These are phyloP conservation scores for Crotalus tigris DNA, from an alignment of 2,113 vertebrate genomes.

Conservation along the genomic window DNA sequence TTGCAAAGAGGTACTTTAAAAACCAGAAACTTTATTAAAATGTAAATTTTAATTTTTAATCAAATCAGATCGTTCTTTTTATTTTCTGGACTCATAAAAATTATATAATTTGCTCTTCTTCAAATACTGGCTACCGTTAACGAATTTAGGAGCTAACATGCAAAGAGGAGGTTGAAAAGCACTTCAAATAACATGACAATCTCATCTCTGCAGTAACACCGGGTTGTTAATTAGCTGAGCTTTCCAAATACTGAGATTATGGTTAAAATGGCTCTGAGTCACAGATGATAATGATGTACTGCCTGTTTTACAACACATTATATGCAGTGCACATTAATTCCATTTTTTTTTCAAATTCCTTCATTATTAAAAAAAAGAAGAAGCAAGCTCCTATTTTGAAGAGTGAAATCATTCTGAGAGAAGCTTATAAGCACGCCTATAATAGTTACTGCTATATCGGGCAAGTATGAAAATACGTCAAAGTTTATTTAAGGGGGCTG, in stretches of 20 bases:
- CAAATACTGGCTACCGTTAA: slow-evolving; percentile 54
- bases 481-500: slow-evolving; percentile 18
- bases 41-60: slow-evolving; percentile 28
- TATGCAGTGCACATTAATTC: slow-evolving; percentile 40
- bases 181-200: slow-evolving; percentile 64
- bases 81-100: slow-evolving; percentile 49
- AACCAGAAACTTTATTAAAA: slow-evolving; percentile 9
- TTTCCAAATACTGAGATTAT: slow-evolving; percentile 64
- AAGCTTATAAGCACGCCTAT: slow-evolving; percentile 45
- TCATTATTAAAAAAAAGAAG: slow-evolving; percentile 18
- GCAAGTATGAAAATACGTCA: slow-evolving; percentile 25
- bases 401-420: slow-evolving; percentile 35
- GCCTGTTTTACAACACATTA: slow-evolving; percentile 57
- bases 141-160: slow-evolving; percentile 53
- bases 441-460: slow-evolving; percentile 37
- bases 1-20: not conserved
- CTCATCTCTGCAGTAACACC: slow-evolving; percentile 59
- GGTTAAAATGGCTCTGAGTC: slow-evolving; percentile 64
- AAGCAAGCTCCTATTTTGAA: slow-evolving; percentile 46
- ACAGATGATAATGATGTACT: slow-evolving; percentile 57
- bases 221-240: slow-evolving; percentile 69
- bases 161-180: slow-evolving; percentile 58
- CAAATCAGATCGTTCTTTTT: slow-evolving; percentile 10
- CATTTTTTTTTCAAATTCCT: slow-evolving; percentile 43
- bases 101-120: slow-evolving; percentile 43